These are phyloP conservation scores for Scolopax rusticola DNA, from an alignment of 2,797 vertebrate species.

Conservation along the genomic window DNA sequence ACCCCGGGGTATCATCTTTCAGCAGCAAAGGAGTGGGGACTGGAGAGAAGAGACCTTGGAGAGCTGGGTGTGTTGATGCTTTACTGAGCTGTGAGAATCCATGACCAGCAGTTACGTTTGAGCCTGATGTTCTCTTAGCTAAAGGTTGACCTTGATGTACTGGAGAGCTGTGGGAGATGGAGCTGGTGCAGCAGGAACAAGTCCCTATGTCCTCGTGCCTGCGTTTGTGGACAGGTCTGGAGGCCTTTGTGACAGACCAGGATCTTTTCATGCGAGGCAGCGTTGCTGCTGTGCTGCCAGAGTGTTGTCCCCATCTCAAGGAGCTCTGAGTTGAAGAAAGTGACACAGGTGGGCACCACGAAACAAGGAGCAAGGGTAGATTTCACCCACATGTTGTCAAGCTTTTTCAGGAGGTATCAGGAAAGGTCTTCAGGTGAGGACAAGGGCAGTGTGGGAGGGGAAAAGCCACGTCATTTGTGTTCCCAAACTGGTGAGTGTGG, in stretches of 20 bases:
- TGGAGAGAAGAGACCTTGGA: too few species aligned
- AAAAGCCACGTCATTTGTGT: background rate
- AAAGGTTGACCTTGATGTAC: background rate
- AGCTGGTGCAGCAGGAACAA: background rate
- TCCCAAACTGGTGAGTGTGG: background rate
- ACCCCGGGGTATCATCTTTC: background rate
- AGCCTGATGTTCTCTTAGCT: background rate
- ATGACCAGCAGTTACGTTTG: background rate
- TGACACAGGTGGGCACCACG: background rate
- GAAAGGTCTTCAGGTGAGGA: background rate
- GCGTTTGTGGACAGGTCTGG: background rate
- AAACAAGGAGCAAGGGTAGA: background rate
- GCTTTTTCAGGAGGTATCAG: background rate
- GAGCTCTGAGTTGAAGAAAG: background rate
- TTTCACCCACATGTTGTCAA: background rate
- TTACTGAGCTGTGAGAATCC: background rate
- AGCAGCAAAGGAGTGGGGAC: background rate
- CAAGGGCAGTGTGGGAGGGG: background rate
- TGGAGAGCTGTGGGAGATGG: background rate
- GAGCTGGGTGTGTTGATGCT: background rate
- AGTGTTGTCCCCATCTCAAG: background rate
- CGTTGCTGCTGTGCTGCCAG: fast-evolving
- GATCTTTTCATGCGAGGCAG: fast-evolving
- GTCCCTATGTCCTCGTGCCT: background rate
- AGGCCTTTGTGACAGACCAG: background rate